These are phyloP conservation scores for Silurus meridionalis DNA, from an alignment of 2,113 vertebrate genomes.

Conservation along the genomic window DNA sequence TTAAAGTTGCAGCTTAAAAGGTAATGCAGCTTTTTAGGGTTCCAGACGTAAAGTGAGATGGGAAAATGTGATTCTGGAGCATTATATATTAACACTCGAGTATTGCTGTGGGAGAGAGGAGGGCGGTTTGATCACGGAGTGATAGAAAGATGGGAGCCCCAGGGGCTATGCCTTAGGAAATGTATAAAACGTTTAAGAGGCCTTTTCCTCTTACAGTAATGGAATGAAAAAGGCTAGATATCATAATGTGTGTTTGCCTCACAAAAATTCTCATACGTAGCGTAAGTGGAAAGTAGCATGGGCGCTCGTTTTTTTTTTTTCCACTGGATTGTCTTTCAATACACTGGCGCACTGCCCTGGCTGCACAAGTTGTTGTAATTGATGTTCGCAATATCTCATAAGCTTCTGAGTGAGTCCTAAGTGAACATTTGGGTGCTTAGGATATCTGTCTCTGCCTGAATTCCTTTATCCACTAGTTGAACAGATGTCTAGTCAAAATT, in stretches of 20 bases:
- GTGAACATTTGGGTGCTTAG: constrained; percentile 2
- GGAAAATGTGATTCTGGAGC: constrained; percentile 74
- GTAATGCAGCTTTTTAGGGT: constrained; percentile 70
- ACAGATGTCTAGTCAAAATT: not conserved
- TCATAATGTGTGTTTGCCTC: constrained; percentile 64
- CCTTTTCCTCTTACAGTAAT: constrained; percentile 69
- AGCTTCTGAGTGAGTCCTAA: not conserved
- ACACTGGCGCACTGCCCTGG: constrained; percentile 19
- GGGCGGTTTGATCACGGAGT: constrained; percentile 65
- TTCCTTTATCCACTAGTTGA: not conserved
- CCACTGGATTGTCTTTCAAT: constrained; percentile 18
- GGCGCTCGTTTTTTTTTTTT: constrained; percentile 14
- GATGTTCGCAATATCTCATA: constrained; percentile 18
- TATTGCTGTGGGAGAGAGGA: constrained; percentile 57
- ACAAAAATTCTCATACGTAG: constrained; percentile 49
- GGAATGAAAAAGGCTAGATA: constrained; percentile 70
- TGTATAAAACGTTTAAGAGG: constrained; percentile 70
- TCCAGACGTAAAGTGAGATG: constrained; percentile 70
- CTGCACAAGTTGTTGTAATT: constrained; percentile 40
- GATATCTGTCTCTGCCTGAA: not conserved
- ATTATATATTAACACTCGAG: constrained; percentile 68
- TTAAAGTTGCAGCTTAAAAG: constrained; percentile 65
- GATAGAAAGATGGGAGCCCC: constrained; percentile 65
- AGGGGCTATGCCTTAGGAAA: constrained; percentile 71
- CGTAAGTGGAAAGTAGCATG: constrained; percentile 47